Evolutionary conservation across 2,797 vertebrate genomes (phyloP).

Genomic region (Lophotriccus pileatus): DNA sequence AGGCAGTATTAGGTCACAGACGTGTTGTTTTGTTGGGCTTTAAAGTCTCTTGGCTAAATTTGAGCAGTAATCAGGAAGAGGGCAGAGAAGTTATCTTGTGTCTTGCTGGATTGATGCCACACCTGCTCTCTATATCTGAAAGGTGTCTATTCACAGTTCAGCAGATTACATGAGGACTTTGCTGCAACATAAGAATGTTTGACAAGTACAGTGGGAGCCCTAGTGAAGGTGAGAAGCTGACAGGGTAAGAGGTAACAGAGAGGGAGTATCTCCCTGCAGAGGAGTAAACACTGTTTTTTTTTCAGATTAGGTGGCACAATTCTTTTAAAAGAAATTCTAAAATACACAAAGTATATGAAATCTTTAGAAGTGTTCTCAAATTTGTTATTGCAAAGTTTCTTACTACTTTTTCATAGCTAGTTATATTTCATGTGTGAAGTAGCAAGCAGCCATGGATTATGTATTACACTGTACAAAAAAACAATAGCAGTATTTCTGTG

Average conservation of each 20-base stretch:
- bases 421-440: neutral
- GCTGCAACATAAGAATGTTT: conserved; percentile 4
- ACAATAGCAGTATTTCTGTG: neutral
- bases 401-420: neutral
- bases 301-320: neutral
- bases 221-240: conserved; percentile 5
- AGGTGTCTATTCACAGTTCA: conserved; percentile 22
- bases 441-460: neutral
- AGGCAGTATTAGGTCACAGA: neutral
- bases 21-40: neutral
- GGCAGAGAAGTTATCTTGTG: neutral
- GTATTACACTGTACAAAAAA: neutral
- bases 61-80: neutral
- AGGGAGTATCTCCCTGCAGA: neutral
- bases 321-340: neutral
- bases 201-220: neutral
- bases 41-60: neutral
- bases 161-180: neutral
- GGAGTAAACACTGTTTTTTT: neutral
- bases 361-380: neutral
- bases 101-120: neutral
- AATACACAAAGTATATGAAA: neutral
- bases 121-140: neutral
- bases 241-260: neutral
- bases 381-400: neutral